phyloP scores from a whole-genome alignment of 2,888 invertebrate species.

The Villa cingulata region DNA sequence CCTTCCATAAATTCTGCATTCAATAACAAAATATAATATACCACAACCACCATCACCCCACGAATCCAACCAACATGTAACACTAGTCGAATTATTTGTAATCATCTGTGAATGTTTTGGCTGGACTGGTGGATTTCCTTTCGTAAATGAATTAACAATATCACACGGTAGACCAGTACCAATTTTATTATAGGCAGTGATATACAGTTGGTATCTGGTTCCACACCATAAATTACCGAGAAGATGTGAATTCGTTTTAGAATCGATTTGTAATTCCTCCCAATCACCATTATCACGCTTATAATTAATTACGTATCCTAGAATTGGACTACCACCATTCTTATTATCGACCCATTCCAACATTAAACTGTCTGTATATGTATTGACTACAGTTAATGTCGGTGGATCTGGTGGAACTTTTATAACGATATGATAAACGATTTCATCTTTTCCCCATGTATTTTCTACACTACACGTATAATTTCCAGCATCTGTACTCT shows the following conservation, averaged over 20 bases:
- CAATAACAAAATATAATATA: conserved; percentile 71
- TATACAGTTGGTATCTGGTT: conserved; percentile 73
- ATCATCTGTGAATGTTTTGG: conserved; percentile 68
- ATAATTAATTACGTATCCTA: conserved; percentile 81
- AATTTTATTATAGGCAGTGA: conserved; percentile 81
- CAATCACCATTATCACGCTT: conserved; percentile 82
- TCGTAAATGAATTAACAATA: conserved; percentile 71
- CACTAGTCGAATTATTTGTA: conserved; percentile 73
- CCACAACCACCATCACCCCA: conserved; percentile 86
- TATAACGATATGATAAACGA: conserved; percentile 54
- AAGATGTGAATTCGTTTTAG: conserved; percentile 64
- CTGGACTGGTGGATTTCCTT: conserved; percentile 66
- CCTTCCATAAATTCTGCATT: conserved; percentile 49
- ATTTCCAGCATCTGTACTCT: conserved; percentile 74
- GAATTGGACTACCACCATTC: conserved; percentile 66
- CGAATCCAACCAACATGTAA: conserved; percentile 72
- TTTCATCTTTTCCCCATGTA: conserved; percentile 67
- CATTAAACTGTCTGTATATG: conserved; percentile 69
- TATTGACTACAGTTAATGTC: conserved; percentile 62
- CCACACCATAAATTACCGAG: conserved; percentile 77
- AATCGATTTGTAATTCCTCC: conserved; percentile 79
- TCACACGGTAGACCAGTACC: conserved; percentile 81
- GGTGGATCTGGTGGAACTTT: conserved; percentile 80
- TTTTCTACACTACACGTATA: conserved; percentile 83
- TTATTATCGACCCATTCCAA: conserved; percentile 70